Evolutionary conservation across 2,888 invertebrate species (phyloP), one percentile per base, ranked within the genome.

Genomic region (Cerastis rubricosa): DNA sequence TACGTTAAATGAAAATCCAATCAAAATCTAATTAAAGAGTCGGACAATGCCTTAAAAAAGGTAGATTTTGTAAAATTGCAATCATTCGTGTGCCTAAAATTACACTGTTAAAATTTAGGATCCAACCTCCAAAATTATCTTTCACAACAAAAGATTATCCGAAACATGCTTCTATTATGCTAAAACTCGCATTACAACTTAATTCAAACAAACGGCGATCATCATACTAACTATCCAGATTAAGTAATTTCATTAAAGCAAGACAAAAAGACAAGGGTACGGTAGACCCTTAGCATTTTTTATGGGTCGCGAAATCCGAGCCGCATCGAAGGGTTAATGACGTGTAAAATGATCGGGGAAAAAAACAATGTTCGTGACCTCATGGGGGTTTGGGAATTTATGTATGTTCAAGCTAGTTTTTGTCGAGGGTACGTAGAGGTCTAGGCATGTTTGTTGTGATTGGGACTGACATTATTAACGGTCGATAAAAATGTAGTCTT

Each of bases 261-360:
- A 80, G 19, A 49, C 19, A 82, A 78, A 83, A 77, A 78, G 74
- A 49, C 65, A 61, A 72, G 78, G 81, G 84, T 80, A 84, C 74
- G 51, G 82, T 79, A 81, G 85, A 87, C 87, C 85, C 84, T 40
- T 67, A 75, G 67, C 69, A 63, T 75, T 89, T 84, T 91, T 92
- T 92, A 89, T 90, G 84, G 79, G 78, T 88, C 82, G 92, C 91
- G 94, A 92, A 93, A 94, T 90, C 89, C 85, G 92, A 94, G 82
- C 88, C 89, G 74, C 84, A 85, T 81, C 72, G 78, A 85, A 72
- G 89, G 89, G 89, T 89, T 92, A 93, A 94, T 94, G 93, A 90
- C 80, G 91, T 90, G 92, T 91, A 86, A 93, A 93, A 89, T 86
- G 83, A 87, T 86, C 89, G 88, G 84, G 81, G 83, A 90, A 74